Base-by-base conservation (phyloP, 2,888 invertebrate species). In the Hipparchia semele region DNA sequence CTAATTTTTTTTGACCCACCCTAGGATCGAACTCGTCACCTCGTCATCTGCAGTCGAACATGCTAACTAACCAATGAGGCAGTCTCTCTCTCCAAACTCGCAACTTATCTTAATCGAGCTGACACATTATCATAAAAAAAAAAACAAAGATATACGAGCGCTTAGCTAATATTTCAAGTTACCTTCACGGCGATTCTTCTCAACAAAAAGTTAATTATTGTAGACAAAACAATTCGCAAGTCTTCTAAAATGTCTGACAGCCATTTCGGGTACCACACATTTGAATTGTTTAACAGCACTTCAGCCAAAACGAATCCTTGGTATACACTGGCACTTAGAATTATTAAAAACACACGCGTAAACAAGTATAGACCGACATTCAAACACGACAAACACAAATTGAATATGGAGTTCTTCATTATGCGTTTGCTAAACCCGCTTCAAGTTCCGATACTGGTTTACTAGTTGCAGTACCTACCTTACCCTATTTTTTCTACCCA, bases 291-390 rank as follows among this genome's bases (percentile, higher is more conserved):
- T 12, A 92, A 73, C 68, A 92, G 86, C 79, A 93, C 86, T 85
- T 94, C 93, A 7, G 84, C 86, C 8, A 92, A 78, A 73, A 93
- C 87, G 78, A 94, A 93, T 39, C 82, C 80, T 72, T 94, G 91
- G 59, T 92, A 94, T 49, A 94, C 83, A 71, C 82, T 83, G 2
- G 90, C 88, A 81, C 88, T 90, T 8, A 92, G 68, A 73, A 92
- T 75, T 71, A 93, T 85, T 71, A 93, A 80, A 13, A 90, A 77
- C 0, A 87, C 78, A 8, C 92, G 83, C 0, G 91, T 91, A 3
- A 86, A 80, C 54, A 87, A 77, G 73, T 89, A 88, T 1, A 88
- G 78, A 46, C 85, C 79, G 1, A 78, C 81, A 73, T 90, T 88
- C 53, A 90, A 84, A 80, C 86, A 89, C 8, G 75, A 72, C 23